Evolutionary conservation across 2,113 vertebrate species (phyloP), one percentile per base, ranked within the genome.

Genomic region (Calyptomena viridis): DNA sequence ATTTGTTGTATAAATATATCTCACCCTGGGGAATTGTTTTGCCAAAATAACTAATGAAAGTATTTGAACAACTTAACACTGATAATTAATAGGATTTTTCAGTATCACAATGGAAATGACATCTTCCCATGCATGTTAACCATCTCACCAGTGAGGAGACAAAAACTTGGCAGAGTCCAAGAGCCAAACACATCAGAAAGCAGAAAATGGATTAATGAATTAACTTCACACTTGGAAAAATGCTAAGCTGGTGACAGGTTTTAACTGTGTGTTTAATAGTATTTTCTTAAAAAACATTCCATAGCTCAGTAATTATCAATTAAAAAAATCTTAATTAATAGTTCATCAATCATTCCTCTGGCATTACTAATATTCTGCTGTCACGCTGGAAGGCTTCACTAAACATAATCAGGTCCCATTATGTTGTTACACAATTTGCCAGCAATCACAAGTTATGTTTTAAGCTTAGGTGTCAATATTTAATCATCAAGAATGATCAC

Each of bases 401-500:
- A 79, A 92, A 42, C 39, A 81, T 56, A 92, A 90, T 47, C 79
- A 89, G 87, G 56, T 30, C 31, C 59, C 39, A 68, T 84, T 87
- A 80, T 14, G 52, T 60, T 81, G 50, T 94, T 94, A 67, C 12
- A 55, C 58, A 90, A 56, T 90, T 91, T 56, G 67, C 67, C 93
- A 72, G 71, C 89, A 84, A 82, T 71, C 86, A 71, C 66, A 52
- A 84, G 84, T 56, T 94, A 64, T 62, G 64, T 64, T 97, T 95
- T 71, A 94, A 93, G 87, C 89, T 87, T 74, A 81, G 67, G 75
- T 98, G 95, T 97, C 97, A 76, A 91, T 96, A 95, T 97, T 96
- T 97, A 97, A 96, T 97, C 94, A 97, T 88, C 90, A 89, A 83
- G 97, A 98, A 95, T 84, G 91, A 98, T 96, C 85, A 37, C 77